phyloP scores from a whole-genome alignment of 2,888 invertebrate genomes.

The Dysmachus trigonus region DNA sequence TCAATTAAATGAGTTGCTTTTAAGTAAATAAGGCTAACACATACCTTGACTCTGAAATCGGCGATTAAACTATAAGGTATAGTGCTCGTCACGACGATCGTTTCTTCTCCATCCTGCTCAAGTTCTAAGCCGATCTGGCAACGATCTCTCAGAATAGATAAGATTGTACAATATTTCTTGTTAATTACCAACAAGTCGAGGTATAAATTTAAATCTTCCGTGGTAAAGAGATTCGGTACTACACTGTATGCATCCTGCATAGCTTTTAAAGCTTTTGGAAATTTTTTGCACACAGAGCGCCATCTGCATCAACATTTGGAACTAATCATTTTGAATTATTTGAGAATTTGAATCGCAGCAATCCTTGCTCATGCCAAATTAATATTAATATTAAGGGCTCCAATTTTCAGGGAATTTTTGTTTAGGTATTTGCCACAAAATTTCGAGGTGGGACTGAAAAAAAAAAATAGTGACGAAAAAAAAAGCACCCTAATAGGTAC shows the following conservation, averaged over 20 bases:
- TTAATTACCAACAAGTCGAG: constrained; percentile 80
- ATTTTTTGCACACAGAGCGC: too few relatives aligned
- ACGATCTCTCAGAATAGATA: constrained; percentile 78
- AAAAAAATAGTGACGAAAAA: too few relatives aligned
- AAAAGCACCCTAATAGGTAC: too few relatives aligned
- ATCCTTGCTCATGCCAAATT: too few relatives aligned
- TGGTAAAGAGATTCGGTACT: constrained; percentile 74
- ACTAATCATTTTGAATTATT: too few relatives aligned
- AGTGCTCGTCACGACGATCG: constrained; percentile 57
- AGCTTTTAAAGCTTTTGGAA: constrained; percentile 76
- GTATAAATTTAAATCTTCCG: constrained; percentile 84
- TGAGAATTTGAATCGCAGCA: too few relatives aligned
- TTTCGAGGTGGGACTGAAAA: too few relatives aligned
- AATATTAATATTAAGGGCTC: too few relatives aligned
- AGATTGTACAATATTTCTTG: constrained; percentile 71
- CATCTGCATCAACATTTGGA: constrained; percentile 76
- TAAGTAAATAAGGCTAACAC: constrained; percentile 80
- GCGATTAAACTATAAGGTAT: constrained; percentile 78
- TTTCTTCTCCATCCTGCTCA: constrained; percentile 63
- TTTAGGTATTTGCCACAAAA: too few relatives aligned
- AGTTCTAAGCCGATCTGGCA: constrained; percentile 76
- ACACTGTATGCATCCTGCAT: constrained; percentile 80
- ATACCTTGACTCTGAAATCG: constrained; percentile 83
- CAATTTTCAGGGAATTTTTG: too few relatives aligned
- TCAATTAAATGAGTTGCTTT: constrained; percentile 73